These are phyloP conservation scores for Tipula lateralis DNA, from an alignment of 2,888 invertebrate genomes.

Conservation along the genomic window DNA sequence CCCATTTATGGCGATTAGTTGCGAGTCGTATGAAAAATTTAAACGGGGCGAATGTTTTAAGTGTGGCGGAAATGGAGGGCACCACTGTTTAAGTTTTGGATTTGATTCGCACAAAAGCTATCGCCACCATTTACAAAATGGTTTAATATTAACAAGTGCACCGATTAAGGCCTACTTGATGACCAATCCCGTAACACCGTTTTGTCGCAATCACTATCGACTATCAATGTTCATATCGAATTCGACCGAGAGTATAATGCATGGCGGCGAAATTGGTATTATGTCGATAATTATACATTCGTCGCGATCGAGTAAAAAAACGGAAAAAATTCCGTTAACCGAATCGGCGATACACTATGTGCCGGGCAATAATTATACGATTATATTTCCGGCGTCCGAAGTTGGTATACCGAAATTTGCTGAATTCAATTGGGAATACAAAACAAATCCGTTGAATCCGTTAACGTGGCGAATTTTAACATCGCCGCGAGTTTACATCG, in stretches of 20 bases:
- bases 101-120: slow-evolving; percentile 57
- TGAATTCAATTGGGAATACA: slow-evolving; percentile 73
- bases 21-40: slow-evolving; percentile 73
- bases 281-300: slow-evolving; percentile 63
- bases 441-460: slow-evolving; percentile 72
- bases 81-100: slow-evolving; percentile 66
- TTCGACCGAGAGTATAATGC: slow-evolving; percentile 62
- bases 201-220: slow-evolving; percentile 79
- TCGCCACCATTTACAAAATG: slow-evolving; percentile 49
- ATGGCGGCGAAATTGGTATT: slow-evolving; percentile 76
- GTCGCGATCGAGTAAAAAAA: slow-evolving; percentile 40
- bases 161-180: slow-evolving; percentile 64
- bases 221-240: slow-evolving; percentile 66
- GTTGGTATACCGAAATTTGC: slow-evolving; percentile 63
- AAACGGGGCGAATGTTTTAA: slow-evolving; percentile 64
- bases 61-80: slow-evolving; percentile 60
- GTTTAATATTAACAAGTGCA: slow-evolving; percentile 50
- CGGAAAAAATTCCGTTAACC: slow-evolving; percentile 57
- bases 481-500: slow-evolving; percentile 68
- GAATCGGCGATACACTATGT: slow-evolving; percentile 50
- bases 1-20: slow-evolving; percentile 72
- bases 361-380: slow-evolving; percentile 64
- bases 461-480: slow-evolving; percentile 76
- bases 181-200: slow-evolving; percentile 66
- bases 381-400: slow-evolving; percentile 63